These are phyloP conservation scores for Zosterops hypoxanthus DNA, from an alignment of 2,113 vertebrate species.

Conservation along the genomic window DNA sequence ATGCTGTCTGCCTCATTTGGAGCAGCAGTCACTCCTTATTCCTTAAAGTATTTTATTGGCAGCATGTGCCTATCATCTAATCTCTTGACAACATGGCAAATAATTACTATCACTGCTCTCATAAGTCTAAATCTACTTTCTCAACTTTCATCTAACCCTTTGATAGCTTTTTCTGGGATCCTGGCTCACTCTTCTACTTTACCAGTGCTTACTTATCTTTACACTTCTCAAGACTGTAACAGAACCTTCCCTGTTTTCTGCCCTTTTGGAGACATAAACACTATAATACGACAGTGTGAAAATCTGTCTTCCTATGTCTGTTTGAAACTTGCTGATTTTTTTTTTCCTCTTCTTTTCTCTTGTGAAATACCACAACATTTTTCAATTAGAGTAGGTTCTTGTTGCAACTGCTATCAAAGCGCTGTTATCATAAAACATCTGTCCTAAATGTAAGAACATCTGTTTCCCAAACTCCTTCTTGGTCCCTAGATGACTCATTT, in stretches of 20 bases:
- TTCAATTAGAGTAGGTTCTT: constrained; percentile 46
- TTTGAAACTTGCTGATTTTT: background rate
- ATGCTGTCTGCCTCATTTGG: background rate
- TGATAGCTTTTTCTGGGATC: background rate
- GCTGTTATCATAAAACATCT: constrained; percentile 62
- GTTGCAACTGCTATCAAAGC: constrained; percentile 50
- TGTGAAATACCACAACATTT: constrained; percentile 33
- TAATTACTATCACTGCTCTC: background rate
- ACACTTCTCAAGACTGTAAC: background rate
- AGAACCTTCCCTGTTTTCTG: background rate
- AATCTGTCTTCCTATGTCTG: background rate
- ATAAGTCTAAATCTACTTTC: background rate
- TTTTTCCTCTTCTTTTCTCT: background rate
- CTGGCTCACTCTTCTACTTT: background rate
- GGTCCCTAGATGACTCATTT: constrained; percentile 46
- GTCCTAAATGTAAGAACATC: constrained; percentile 61
- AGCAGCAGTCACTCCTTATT: background rate
- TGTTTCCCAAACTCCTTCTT: constrained; percentile 46
- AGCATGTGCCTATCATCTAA: background rate
- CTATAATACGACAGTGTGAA: background rate
- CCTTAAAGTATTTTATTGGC: background rate
- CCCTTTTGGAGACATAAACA: background rate
- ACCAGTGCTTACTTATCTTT: background rate
- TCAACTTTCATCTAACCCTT: background rate
- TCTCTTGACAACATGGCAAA: background rate